A percentile compares a stretch with the other conserved stretches of the same genome.
Conservation (phyloP, 1,140 invertebrate species). For the Trachelipus rathkii region DNA sequence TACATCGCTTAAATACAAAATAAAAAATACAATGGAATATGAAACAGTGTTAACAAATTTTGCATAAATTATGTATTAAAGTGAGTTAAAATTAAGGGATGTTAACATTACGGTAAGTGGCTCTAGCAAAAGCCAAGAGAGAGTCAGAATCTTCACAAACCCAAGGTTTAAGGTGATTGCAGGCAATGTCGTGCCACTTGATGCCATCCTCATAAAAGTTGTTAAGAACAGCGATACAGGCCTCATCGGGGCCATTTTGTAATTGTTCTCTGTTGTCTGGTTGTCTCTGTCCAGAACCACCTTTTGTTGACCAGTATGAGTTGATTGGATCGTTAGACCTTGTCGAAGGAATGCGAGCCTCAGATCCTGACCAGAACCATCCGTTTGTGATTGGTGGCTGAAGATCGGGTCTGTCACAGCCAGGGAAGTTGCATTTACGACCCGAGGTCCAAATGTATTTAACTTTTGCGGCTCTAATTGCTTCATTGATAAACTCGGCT, state of each 20-base stretch:
- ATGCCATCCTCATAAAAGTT: conserved; percentile 89
- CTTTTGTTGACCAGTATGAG: conserved; percentile 81
- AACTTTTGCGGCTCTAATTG: conserved; percentile 64
- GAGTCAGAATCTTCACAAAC: conserved; percentile 89
- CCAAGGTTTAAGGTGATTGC: conserved; percentile 85
- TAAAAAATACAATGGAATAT: neutral
- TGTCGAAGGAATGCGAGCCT: conserved; percentile 80
- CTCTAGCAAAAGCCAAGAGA: conserved; percentile 68
- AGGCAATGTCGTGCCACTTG: conserved; percentile 88
- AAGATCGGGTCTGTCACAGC: conserved; percentile 73
- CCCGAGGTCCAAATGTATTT: conserved; percentile 79
- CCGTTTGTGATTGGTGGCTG: conserved; percentile 83
- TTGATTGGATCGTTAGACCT: conserved; percentile 65
- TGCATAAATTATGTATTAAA: neutral
- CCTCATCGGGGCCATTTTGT: conserved; percentile 75
- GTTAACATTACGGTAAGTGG: conserved; percentile 30
- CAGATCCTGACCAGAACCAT: conserved; percentile 90
- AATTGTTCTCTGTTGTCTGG: conserved; percentile 75
- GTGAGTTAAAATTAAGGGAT: conserved; percentile 30
- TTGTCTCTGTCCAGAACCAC: conserved; percentile 76
- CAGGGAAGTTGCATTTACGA: conserved; percentile 85
- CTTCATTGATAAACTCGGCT: conserved; percentile 84
- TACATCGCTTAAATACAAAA: no score
- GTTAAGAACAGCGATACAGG: conserved; percentile 80
- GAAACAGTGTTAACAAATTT: neutral